Evolutionary conservation across 2,797 vertebrate genomes (phyloP), one percentile per base, ranked within the genome.

Genomic region (Apodemus agrarius): DNA sequence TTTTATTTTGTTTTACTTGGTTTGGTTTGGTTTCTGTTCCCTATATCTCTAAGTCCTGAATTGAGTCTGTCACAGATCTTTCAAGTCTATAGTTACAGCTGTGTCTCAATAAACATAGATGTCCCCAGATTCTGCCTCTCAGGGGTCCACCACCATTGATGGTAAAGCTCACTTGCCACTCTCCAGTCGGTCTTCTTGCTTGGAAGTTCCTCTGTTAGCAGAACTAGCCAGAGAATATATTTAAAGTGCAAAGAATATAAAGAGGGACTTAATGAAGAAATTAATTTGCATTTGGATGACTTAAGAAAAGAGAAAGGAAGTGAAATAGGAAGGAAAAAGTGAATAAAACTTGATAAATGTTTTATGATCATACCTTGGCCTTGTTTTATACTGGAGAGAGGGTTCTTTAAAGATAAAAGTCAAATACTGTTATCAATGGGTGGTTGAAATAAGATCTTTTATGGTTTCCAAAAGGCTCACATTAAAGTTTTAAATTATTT

Each of bases 401-500:
- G 17, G 11, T 3, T 52, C 49, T 95, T 83, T 34, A 94, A 54
- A 89, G 72, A 59, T 52, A 72, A 75, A 94, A 37, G n/a, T 34
- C 52, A 76, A 83, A 89, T 75, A 31, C 40, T 40, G 4, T 54
- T 65, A 34, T 52, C 79, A n/a, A 54, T 74, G 34, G 49, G 21
- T 5, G 6, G n/a, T 40, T 96, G 75, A 84, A 89, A 88, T 59
- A 80, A 65, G 22, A 24, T 87, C 72, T 26, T 90, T 61, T 82
- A 43, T 2, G 40, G 75, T 84, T 91, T 93, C 49, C 22, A 80
- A 91, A 95, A 54, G 21, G 83, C 40, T 74, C 43, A 83, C 49
- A 24, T 90, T 89, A 43, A 91, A 74, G 29, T 90, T 89, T 75
- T 63, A 46, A 59, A 87, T 90, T 93, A 14, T 43, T 96, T 92